A percentile compares a stretch with the other conserved stretches of the same genome.
Conservation (phyloP, 2,888 invertebrate genomes). For the Hesperia comma region DNA sequence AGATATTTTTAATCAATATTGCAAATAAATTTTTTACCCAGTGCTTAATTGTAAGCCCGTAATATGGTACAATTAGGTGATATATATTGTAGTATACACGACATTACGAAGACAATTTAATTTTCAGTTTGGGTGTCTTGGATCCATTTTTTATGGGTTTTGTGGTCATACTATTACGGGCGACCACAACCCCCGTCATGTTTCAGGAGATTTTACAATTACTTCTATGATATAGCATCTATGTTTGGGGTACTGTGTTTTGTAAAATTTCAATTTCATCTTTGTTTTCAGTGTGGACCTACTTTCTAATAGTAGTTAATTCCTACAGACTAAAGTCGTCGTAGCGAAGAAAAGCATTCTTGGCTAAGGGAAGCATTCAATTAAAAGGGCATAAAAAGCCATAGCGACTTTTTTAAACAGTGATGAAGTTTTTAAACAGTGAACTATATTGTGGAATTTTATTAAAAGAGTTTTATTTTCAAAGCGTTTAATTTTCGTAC, state of each 20-base stretch:
- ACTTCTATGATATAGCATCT: not conserved
- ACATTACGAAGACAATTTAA: conserved; percentile 20
- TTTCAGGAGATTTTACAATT: conserved; percentile 9
- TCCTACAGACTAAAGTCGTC: conserved; percentile 54
- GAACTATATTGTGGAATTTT: not conserved
- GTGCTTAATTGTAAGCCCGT: too few species aligned
- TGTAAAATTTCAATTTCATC: conserved; percentile 19
- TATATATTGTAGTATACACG: not conserved
- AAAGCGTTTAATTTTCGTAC: not conserved
- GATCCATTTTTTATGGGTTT: conserved; percentile 47
- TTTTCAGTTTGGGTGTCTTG: conserved; percentile 53
- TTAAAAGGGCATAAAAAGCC: not conserved
- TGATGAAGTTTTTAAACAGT: not conserved
- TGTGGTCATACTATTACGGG: conserved; percentile 29
- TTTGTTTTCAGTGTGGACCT: conserved; percentile 67
- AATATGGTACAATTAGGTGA: too few species aligned
- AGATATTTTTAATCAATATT: too few species aligned
- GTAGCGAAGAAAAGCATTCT: conserved; percentile 30
- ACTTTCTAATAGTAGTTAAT: conserved; percentile 66
- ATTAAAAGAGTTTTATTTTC: not conserved
- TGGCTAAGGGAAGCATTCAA: conserved; percentile 22
- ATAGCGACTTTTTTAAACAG: too few species aligned
- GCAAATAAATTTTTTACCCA: too few species aligned
- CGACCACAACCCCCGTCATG: conserved; percentile 4
- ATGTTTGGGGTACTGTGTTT: conserved; percentile 36